Evolutionary conservation across 1,140 invertebrate species (phyloP).

Genomic region (Megathymus violae): DNA sequence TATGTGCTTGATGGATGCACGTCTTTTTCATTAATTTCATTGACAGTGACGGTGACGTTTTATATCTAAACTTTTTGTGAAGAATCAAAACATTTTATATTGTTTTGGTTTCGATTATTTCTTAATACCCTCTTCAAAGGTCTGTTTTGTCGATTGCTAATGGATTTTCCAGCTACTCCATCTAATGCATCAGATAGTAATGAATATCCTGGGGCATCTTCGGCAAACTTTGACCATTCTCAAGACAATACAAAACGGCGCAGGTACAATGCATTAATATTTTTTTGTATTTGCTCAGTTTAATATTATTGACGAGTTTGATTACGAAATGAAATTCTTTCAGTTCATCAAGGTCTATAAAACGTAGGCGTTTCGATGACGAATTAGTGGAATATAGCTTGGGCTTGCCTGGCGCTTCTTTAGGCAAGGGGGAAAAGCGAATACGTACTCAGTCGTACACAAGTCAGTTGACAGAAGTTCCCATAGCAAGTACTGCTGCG

Average conservation of each 20-base stretch:
- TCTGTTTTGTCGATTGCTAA: slow-evolving; percentile 32
- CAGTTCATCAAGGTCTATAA: slow-evolving; percentile 96
- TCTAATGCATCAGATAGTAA: slow-evolving; percentile 76
- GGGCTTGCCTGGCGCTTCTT: slow-evolving; percentile 86
- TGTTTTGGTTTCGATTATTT: not conserved
- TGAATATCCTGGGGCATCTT: slow-evolving; percentile 64
- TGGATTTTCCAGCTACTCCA: slow-evolving; percentile 71
- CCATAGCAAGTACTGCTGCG: slow-evolving; percentile 76
- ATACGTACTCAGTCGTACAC: slow-evolving; percentile 84
- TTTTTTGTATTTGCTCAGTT: not conserved
- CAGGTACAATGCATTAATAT: slow-evolving; percentile 49
- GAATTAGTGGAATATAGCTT: slow-evolving; percentile 96
- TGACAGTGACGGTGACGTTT: no score
- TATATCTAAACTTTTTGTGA: no score
- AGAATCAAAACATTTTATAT: no score
- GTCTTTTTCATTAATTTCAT: no score
- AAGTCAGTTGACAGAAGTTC: slow-evolving; percentile 82
- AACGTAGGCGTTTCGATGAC: slow-evolving; percentile 98
- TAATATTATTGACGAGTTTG: slow-evolving; percentile 1
- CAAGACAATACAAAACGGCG: slow-evolving; percentile 73
- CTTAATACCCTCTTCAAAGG: not conserved
- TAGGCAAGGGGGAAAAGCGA: slow-evolving; percentile 82
- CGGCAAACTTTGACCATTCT: slow-evolving; percentile 55
- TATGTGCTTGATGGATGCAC: no score
- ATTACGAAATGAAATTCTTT: slow-evolving; percentile 34